phyloP scores from a whole-genome alignment of 2,113 vertebrate species.

The Cephalophus harveyi region DNA sequence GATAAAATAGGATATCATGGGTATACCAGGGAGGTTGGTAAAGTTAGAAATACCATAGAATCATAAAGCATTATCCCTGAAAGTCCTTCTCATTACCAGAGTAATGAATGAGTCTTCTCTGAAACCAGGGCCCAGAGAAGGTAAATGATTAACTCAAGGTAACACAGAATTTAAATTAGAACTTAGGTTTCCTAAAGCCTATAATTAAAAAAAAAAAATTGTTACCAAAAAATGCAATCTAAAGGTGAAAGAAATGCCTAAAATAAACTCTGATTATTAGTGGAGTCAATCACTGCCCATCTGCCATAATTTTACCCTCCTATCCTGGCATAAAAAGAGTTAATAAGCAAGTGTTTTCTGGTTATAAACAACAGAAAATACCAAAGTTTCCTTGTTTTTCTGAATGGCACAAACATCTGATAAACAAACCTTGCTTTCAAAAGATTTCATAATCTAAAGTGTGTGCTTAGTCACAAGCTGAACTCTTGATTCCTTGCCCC shows the following conservation, averaged over 20 bases:
- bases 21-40: background rate
- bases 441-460: background rate
- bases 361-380: background rate
- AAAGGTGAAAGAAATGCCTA: background rate
- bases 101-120: background rate
- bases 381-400: background rate
- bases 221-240: background rate
- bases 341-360: background rate
- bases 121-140: background rate
- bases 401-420: background rate
- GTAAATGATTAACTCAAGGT: background rate
- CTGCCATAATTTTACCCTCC: background rate
- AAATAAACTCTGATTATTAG: background rate
- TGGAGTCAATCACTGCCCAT: background rate
- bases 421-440: background rate
- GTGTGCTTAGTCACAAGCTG: background rate
- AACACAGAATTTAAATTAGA: background rate
- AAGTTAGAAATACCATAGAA: background rate
- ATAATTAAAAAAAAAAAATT: background rate
- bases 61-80: background rate
- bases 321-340: background rate
- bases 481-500: background rate
- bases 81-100: background rate
- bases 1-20: background rate
- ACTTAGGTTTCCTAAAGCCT: background rate